Conservation (phyloP, 2,888 invertebrate genomes). For the Formica aserva region DNA sequence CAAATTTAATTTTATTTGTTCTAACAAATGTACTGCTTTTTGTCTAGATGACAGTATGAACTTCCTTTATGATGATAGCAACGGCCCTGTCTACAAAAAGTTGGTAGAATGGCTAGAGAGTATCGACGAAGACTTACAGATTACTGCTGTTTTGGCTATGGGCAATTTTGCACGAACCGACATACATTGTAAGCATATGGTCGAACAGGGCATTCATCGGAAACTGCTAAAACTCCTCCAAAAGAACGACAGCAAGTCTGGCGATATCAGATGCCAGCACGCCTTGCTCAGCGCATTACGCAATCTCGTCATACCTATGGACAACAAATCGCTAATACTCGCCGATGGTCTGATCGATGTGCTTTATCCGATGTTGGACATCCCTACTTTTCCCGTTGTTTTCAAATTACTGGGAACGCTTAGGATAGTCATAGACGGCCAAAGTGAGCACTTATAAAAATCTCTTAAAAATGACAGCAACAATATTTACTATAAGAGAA, state of each 20-base stretch:
- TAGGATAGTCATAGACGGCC: constrained; percentile 94
- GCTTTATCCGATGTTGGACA: constrained; percentile 90
- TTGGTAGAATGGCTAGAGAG: constrained; percentile 93
- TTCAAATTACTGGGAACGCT: constrained; percentile 95
- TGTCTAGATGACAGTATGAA: constrained; percentile 94
- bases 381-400: constrained; percentile 92
- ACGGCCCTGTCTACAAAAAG: constrained; percentile 90
- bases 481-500: neutral
- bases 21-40: neutral
- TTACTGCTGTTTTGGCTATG: constrained; percentile 94
- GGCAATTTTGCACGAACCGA: constrained; percentile 97
- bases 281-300: constrained; percentile 92
- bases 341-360: constrained; percentile 91
- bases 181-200: constrained; percentile 93
- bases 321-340: constrained; percentile 92
- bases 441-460: constrained; percentile 87
- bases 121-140: constrained; percentile 91
- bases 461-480: constrained; percentile 10
- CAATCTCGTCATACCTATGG: constrained; percentile 91
- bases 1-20: constrained; percentile 58
- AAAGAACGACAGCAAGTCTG: constrained; percentile 73
- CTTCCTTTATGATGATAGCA: constrained; percentile 91
- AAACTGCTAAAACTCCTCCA: constrained; percentile 87
- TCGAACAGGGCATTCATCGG: constrained; percentile 91
- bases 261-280: constrained; percentile 88